Conservation (phyloP, 2,113 vertebrate genomes). For the Microtus ochrogaster region DNA sequence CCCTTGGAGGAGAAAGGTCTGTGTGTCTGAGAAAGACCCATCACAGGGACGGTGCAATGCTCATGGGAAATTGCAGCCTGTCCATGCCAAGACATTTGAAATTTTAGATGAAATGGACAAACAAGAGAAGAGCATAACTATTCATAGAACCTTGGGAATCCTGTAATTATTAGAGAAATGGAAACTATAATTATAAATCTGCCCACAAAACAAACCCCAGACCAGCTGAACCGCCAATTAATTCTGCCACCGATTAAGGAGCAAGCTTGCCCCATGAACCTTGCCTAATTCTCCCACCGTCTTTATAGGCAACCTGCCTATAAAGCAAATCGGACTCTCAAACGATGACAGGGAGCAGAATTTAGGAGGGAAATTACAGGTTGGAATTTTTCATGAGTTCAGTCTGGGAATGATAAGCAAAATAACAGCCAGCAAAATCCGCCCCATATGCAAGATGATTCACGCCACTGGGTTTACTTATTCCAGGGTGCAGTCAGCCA, state of each 20-base stretch:
- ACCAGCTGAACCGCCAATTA: slow-evolving; percentile 51
- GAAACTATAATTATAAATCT: slow-evolving; percentile 71
- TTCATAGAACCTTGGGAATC: slow-evolving; percentile 47
- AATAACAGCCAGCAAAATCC: slow-evolving; percentile 10
- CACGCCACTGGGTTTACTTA: background rate
- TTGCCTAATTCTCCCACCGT: slow-evolving; percentile 13
- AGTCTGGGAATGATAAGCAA: slow-evolving; percentile 34
- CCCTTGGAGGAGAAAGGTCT: background rate
- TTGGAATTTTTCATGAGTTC: background rate
- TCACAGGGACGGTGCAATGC: background rate
- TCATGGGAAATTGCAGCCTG: background rate
- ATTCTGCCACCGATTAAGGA: slow-evolving; percentile 51
- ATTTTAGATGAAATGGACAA: slow-evolving; percentile 59
- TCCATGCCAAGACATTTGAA: background rate
- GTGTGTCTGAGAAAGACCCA: background rate
- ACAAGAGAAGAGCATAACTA: slow-evolving; percentile 35
- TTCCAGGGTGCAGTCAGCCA: background rate
- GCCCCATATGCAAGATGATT: background rate
- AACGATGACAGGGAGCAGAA: slow-evolving; percentile 31
- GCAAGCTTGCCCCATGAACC: background rate
- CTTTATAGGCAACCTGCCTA: slow-evolving; percentile 9
- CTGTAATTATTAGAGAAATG: slow-evolving; percentile 68
- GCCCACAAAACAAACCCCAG: slow-evolving; percentile 41
- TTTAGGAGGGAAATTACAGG: slow-evolving; percentile 53
- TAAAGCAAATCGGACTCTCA: slow-evolving; percentile 15